These are phyloP conservation scores for Epizoanthus fatuus DNA, from an alignment of 92 coral and sea anemone genomes.

Conservation along the genomic window DNA sequence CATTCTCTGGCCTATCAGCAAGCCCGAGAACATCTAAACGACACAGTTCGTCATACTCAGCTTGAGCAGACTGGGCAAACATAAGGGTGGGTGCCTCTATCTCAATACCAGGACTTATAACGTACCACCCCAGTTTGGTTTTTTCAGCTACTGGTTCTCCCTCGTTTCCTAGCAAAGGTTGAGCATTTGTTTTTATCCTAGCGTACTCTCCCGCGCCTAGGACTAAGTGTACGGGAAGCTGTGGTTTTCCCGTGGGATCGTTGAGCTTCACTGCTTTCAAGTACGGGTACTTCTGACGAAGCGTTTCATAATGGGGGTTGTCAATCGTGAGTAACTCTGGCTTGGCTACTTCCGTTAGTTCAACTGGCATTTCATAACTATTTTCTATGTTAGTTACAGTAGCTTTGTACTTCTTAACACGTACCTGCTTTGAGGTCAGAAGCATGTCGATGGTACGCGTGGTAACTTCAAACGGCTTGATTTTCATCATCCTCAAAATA, in stretches of 20 bases:
- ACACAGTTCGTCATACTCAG: slow-evolving; percentile 39
- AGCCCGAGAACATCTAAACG: slow-evolving; percentile 45
- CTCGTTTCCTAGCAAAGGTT: slow-evolving; percentile 18
- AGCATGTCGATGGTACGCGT: background rate
- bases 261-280: slow-evolving; percentile 5
- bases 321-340: slow-evolving; percentile 16
- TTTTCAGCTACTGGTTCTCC: slow-evolving; percentile 47
- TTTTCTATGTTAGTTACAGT: background rate
- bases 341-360: slow-evolving; percentile 39
- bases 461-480: background rate
- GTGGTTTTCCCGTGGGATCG: slow-evolving; percentile 31
- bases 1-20: background rate
- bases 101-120: slow-evolving; percentile 39
- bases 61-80: slow-evolving; percentile 20
- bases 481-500: background rate
- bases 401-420: background rate
- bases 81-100: slow-evolving; percentile 23
- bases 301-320: slow-evolving; percentile 25
- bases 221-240: slow-evolving; percentile 39
- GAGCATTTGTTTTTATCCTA: slow-evolving; percentile 25
- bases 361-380: slow-evolving; percentile 11
- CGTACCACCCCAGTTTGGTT: slow-evolving; percentile 50
- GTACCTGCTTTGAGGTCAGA: background rate
- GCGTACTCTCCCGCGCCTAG: slow-evolving; percentile 45
- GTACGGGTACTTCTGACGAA: slow-evolving; percentile 3